phyloP scores from a whole-genome alignment of 2,113 vertebrate species.

The Chaetura pelagica region DNA sequence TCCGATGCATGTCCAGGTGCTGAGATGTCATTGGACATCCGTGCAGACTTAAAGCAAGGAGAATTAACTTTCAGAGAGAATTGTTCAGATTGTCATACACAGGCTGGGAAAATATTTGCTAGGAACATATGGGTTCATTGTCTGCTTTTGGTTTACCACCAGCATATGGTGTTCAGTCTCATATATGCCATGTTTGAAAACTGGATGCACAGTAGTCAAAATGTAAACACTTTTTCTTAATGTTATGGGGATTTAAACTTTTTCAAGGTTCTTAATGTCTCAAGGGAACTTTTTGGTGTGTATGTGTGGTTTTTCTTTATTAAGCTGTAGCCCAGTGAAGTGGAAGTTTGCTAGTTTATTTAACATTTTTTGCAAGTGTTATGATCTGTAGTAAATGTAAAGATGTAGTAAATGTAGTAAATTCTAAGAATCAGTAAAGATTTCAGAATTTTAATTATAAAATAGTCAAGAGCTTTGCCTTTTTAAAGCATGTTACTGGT shows the following conservation, averaged over 20 bases:
- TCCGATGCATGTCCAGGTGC: background rate
- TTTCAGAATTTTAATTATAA: slow-evolving; percentile 39
- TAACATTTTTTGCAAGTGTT: slow-evolving; percentile 40
- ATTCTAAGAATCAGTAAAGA: slow-evolving; percentile 41
- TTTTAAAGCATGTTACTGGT: slow-evolving; percentile 59
- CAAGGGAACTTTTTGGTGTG: slow-evolving; percentile 36
- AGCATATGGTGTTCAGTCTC: background rate
- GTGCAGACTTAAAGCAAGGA: background rate
- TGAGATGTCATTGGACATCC: background rate
- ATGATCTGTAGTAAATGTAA: slow-evolving; percentile 58
- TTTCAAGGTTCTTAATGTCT: slow-evolving; percentile 52
- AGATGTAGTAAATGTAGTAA: slow-evolving; percentile 29
- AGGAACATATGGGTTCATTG: background rate
- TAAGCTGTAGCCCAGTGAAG: slow-evolving; percentile 54
- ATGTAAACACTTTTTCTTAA: slow-evolving; percentile 32
- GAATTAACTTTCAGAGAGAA: background rate
- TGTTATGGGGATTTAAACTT: slow-evolving; percentile 33
- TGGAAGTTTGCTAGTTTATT: slow-evolving; percentile 50
- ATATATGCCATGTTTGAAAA: slow-evolving; percentile 25
- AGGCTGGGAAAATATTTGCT: slow-evolving; percentile 49
- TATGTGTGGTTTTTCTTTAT: slow-evolving; percentile 24
- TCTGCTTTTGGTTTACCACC: slow-evolving; percentile 55
- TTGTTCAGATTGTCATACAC: slow-evolving; percentile 29
- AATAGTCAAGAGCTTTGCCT: slow-evolving; percentile 26
- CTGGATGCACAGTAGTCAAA: slow-evolving; percentile 50